A percentile compares a stretch with the other conserved stretches of the same genome.
Evolutionary conservation across 2,113 vertebrate species (phyloP).

Genomic region (Chionomys nivalis): DNA sequence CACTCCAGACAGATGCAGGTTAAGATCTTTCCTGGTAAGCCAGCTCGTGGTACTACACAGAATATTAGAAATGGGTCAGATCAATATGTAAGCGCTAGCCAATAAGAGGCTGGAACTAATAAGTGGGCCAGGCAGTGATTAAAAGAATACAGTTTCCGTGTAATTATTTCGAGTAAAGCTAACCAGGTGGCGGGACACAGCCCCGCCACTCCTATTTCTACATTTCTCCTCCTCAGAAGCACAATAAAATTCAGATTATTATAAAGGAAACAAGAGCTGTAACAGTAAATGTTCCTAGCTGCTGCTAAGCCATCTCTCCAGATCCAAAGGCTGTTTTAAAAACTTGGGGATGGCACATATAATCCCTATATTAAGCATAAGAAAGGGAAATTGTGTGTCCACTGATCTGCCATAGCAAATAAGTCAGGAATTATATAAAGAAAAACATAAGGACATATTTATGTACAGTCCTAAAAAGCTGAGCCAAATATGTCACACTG

Average conservation of each 20-base stretch:
- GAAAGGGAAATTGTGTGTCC: not conserved
- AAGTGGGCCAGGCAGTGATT: no score
- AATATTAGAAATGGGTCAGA: no score
- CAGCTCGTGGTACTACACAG: no score
- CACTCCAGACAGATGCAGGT: no score
- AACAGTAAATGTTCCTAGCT: not conserved
- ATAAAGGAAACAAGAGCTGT: not conserved
- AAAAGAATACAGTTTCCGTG: no score
- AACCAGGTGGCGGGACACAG: no score
- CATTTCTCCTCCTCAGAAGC: not conserved
- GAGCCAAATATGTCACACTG: not conserved
- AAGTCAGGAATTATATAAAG: not conserved
- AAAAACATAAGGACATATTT: not conserved
- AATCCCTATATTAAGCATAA: not conserved
- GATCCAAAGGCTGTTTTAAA: slow-evolving; percentile 36
- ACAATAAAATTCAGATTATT: not conserved
- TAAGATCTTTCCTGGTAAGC: no score
- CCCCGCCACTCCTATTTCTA: no score
- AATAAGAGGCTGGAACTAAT: no score
- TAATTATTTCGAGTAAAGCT: no score
- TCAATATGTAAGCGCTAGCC: no score
- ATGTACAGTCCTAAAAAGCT: not conserved
- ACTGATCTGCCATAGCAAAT: no score
- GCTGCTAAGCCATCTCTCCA: not conserved
- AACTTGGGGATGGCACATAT: not conserved